phyloP scores from a whole-genome alignment of 2,888 invertebrate genomes.

The Carabus problematicus region DNA sequence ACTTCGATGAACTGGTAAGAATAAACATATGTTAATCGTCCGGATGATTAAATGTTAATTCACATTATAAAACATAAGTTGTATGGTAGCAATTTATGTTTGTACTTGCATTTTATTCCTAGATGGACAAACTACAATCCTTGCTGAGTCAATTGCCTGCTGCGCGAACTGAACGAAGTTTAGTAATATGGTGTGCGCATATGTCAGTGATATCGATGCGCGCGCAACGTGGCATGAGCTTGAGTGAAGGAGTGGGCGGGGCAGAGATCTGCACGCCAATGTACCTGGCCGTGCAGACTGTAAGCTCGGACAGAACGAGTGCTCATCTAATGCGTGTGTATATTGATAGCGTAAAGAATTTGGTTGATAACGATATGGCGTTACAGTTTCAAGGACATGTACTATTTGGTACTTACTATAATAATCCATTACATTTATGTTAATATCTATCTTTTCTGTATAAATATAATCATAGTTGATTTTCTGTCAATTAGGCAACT shows the following conservation, averaged over 20 bases:
- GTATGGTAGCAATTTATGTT: neutral
- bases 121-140: constrained; percentile 26
- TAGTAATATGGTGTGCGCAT: constrained; percentile 31
- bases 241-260: constrained; percentile 1
- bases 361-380: constrained; percentile 46
- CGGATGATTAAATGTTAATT: neutral
- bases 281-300: constrained; percentile 14
- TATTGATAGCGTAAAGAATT: constrained; percentile 26
- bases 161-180: constrained; percentile 11
- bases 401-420: constrained; percentile 49
- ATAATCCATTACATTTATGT: neutral
- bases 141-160: constrained; percentile 21
- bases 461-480: neutral
- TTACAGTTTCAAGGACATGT: constrained; percentile 53
- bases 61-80: too few species aligned
- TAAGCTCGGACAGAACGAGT: constrained; percentile 12
- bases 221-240: neutral
- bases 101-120: constrained; percentile 7
- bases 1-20: constrained; percentile 56
- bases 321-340: constrained; percentile 25
- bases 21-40: neutral
- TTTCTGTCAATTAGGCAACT: constrained; percentile 49
- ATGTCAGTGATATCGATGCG: constrained; percentile 31
- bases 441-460: neutral
- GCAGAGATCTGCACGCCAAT: constrained; percentile 16